A percentile compares a stretch with the other conserved stretches of the same genome.
These are phyloP conservation scores for Odocoileus hemionus DNA, from an alignment of 2,113 vertebrate genomes.

Conservation along the genomic window DNA sequence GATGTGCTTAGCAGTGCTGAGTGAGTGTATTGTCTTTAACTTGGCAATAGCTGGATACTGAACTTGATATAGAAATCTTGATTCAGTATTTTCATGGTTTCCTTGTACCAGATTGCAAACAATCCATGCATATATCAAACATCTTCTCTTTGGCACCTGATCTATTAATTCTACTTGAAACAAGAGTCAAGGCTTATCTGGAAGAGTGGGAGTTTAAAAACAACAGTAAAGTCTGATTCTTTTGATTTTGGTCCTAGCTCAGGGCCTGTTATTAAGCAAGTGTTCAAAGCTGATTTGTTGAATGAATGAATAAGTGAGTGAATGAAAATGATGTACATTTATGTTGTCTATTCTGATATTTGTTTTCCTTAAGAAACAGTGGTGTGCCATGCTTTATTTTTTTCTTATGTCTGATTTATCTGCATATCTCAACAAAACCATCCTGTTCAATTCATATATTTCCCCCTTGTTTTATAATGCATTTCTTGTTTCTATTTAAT, in stretches of 20 bases:
- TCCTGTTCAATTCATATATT: not conserved
- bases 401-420: not conserved
- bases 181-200: not conserved
- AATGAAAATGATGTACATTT: not conserved
- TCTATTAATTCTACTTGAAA: not conserved
- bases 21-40: slow-evolving; percentile 48
- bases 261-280: not conserved
- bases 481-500: not conserved
- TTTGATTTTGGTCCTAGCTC: not conserved
- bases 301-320: not conserved
- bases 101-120: slow-evolving; percentile 43
- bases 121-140: not conserved
- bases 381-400: not conserved
- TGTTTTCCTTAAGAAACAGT: not conserved
- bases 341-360: not conserved
- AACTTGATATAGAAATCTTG: not conserved
- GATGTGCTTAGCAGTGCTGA: slow-evolving; percentile 48
- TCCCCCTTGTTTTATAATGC: not conserved
- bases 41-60: not conserved
- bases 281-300: not conserved
- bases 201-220: not conserved
- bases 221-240: not conserved
- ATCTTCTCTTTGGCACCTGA: not conserved
- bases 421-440: not conserved
- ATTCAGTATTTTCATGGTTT: slow-evolving; percentile 2